These are phyloP conservation scores for Lypha dubia DNA, from an alignment of 2,888 invertebrate genomes.

Conservation along the genomic window DNA sequence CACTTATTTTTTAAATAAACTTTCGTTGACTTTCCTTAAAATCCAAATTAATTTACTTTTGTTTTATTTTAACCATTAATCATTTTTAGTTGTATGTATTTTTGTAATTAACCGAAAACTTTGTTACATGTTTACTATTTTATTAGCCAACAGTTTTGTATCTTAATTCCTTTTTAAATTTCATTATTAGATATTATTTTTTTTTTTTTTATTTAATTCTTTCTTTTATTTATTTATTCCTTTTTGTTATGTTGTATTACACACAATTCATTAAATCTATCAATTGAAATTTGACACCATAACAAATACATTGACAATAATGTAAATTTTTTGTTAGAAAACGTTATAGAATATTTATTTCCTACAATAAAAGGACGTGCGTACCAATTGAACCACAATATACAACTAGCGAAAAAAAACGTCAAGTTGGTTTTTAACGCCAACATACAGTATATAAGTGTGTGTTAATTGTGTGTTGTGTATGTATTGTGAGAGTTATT, in stretches of 20 bases:
- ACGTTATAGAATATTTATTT: slow-evolving; percentile 54
- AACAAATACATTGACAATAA: slow-evolving; percentile 37
- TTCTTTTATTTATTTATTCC: neutral
- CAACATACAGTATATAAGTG: slow-evolving; percentile 23
- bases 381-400: slow-evolving; percentile 68
- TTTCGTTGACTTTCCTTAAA: no score
- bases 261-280: slow-evolving; percentile 25
- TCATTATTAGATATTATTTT: no score
- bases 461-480: no score
- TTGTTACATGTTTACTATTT: neutral
- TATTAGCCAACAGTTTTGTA: no score
- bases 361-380: slow-evolving; percentile 60
- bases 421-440: slow-evolving; percentile 64
- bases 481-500: neutral
- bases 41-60: no score
- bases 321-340: slow-evolving; percentile 24
- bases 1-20: no score
- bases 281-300: slow-evolving; percentile 22
- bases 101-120: no score
- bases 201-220: slow-evolving; percentile 27
- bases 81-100: no score
- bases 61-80: no score
- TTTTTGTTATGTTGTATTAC: slow-evolving; percentile 4
- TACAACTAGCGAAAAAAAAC: slow-evolving; percentile 71
- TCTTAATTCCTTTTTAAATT: no score